Base-by-base conservation (phyloP, 2,113 vertebrate species). In the Sinocyclocheilus anophthalmus region DNA sequence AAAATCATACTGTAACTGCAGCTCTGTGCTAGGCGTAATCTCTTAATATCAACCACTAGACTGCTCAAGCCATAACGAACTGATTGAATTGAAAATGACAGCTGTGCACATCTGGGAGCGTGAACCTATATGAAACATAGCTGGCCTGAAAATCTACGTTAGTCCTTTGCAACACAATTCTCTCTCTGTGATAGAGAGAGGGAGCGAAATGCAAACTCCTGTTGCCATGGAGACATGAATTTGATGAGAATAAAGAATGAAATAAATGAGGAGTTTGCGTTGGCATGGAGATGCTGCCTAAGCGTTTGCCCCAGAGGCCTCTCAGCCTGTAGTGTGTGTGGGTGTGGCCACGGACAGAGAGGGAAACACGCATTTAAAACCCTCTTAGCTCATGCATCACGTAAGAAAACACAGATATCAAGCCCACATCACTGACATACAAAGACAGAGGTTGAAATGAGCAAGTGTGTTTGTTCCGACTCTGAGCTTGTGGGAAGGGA, bases 161-260 rank as follows among this genome's bases (percentile, higher is more conserved):
- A 73, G 81, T 84, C 76, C 70, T 84, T 81, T 42, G 88, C 76
- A 84, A 76, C 82, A 85, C 82, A 42, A 88, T 69, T 87, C 80
- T 82, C 80, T 87, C 50, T 16, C 45, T 12, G 10, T 45, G 37
- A 55, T 59, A 76, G 77, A 33, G 59, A n/a, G 39, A 79, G 78
- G 82, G 83, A 55, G 57, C 61, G 81, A 86, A 83, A 88, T 86
- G 87, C 88, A 90, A 88, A 91, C 87, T 90, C 89, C 82, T 88
- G 90, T 92, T 91, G 82, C 89, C 85, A 92, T 90, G 89, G 90
- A 33, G 86, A 91, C 76, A 77, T 89, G 82, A 87, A 89, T 91
- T 92, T 92, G 88, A 88, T 87, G 79, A 87, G 84, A 86, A 88
- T 86, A 90, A 88, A 92, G 87, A 89, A 88, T 88, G 65, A 89